Conservation (phyloP, 2,113 vertebrate genomes). For the Eretmochelys imbricata region DNA sequence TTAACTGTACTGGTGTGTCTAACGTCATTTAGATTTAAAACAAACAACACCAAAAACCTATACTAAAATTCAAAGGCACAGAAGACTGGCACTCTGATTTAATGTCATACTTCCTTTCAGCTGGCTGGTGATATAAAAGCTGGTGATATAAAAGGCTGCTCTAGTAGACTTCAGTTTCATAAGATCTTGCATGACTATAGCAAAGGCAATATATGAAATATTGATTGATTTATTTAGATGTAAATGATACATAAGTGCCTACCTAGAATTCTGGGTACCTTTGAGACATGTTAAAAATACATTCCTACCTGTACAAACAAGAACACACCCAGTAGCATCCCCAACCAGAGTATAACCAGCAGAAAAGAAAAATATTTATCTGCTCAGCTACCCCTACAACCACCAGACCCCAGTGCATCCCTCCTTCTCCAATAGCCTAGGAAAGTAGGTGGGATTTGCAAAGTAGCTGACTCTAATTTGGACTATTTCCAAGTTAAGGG, state of each 20-base stretch:
- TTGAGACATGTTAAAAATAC: neutral
- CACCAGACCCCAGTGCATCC: neutral
- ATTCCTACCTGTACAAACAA: rapidly evolving
- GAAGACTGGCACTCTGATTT: neutral
- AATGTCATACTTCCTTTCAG: neutral
- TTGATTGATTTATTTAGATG: neutral
- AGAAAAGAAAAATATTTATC: too few species aligned
- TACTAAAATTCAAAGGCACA: neutral
- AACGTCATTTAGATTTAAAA: rapidly evolving
- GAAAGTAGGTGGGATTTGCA: neutral
- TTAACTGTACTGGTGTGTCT: neutral
- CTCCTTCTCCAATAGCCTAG: neutral
- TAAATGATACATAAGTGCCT: neutral
- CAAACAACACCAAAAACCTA: rapidly evolving
- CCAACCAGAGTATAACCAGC: neutral
- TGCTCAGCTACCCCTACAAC: neutral
- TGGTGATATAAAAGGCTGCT: neutral
- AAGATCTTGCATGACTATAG: neutral
- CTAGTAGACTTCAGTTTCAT: neutral
- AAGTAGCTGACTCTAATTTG: neutral
- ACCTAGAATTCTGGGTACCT: neutral
- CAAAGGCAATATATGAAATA: neutral
- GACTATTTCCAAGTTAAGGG: neutral
- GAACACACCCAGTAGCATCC: rapidly evolving
- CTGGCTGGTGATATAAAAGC: neutral